Base-by-base conservation (phyloP, 2,113 vertebrate genomes). In the Strix uralensis region DNA sequence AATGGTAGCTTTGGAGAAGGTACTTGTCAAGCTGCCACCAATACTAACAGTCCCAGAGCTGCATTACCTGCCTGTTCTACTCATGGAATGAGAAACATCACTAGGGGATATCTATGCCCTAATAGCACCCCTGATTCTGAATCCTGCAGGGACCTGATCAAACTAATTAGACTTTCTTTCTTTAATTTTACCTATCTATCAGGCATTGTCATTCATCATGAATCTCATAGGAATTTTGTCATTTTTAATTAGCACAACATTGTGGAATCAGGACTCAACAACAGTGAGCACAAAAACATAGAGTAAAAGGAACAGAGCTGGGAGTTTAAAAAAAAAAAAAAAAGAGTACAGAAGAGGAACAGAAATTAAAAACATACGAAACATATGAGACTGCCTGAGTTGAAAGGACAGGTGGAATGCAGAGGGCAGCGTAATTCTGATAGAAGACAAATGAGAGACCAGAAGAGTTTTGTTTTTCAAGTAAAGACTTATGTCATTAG, bases 171-270 rank as follows among this genome's bases (percentile, higher is more conserved):
- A 70, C 42, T 92, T 88, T 20, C 73, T 86, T 91, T 78, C 66
- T 90, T 94, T 77, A 61, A 84, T 93, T 94, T 93, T 87, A 73
- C 70, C 90, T 67, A 51, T 65, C 81, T 94, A 38, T 91, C 89
- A 94, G 69, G 55, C 51, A 58, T 63, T 90, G 90, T 88, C 62
- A 55, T 87, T 62, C 71, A 81, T 54, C 20, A 13, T 47, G 54
- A 65, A n/a, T 71, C 89, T 89, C 88, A 6, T 2, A 71, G 85
- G 82, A 84, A 69, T 67, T 58, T 78, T 65, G 52, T 82, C 59
- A 71, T 70, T 81, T 75, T 72, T 96, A 89, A 93, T 97, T 95
- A 95, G 94, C 51, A 90, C 94, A 91, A 65, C 15, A 42, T 22
- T 67, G 44, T 72, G 66, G 54, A 57, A 73, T 69, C 42, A 46